Conservation (phyloP, 2,113 vertebrate genomes). For the Motacilla alba region DNA sequence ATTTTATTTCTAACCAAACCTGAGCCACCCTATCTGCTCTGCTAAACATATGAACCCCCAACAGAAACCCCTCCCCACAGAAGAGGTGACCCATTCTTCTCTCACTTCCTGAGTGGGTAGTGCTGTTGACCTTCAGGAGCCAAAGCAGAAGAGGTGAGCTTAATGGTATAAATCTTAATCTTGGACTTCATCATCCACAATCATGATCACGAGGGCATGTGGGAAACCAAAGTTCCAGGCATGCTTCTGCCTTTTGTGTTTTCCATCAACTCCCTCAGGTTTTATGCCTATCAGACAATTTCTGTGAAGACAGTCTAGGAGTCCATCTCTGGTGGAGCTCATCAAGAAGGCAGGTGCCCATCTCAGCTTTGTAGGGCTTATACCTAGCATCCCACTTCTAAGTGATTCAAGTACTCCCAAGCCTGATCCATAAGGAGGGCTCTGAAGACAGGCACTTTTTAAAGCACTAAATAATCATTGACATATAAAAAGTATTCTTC, state of each 20-base stretch:
- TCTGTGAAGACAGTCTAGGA: neutral
- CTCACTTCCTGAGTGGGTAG: neutral
- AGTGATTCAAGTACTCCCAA: neutral
- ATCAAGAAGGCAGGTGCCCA: neutral
- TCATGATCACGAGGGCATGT: rapidly evolving
- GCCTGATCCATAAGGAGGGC: neutral
- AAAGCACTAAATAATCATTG: neutral
- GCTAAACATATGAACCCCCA: neutral
- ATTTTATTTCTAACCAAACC: neutral
- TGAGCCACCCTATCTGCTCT: neutral
- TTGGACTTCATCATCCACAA: neutral
- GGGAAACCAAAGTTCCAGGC: neutral
- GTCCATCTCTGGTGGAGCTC: neutral
- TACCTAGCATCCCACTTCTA: neutral
- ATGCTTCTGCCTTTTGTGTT: neutral
- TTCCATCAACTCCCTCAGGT: neutral
- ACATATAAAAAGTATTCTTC: neutral
- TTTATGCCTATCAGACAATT: neutral
- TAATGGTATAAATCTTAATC: neutral
- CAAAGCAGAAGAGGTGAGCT: neutral
- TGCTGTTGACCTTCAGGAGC: neutral
- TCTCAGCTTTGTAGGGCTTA: neutral
- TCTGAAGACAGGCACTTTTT: neutral
- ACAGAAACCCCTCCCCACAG: neutral
- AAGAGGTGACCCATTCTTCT: neutral